Evolutionary conservation across 2,888 invertebrate species (phyloP).

Genomic region (Serripes groenlandicus): DNA sequence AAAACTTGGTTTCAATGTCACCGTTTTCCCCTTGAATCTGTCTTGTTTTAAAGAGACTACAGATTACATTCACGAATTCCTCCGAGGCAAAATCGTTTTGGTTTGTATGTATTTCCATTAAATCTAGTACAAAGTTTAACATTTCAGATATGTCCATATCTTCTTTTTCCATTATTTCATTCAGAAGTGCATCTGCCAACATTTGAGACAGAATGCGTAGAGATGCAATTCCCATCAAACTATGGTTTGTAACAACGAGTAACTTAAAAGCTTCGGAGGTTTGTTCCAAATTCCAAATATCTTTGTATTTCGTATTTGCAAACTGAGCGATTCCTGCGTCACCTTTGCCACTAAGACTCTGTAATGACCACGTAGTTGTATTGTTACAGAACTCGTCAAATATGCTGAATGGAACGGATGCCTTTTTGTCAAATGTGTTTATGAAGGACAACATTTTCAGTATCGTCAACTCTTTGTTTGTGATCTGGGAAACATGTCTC

Average conservation of each 20-base stretch:
- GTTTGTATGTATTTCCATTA: constrained; percentile 15
- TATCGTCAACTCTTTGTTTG: constrained; percentile 26
- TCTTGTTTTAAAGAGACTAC: constrained; percentile 54
- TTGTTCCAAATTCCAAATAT: background rate
- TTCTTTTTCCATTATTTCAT: constrained; percentile 18
- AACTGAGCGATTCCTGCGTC: constrained; percentile 9
- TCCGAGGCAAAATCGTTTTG: constrained; percentile 40
- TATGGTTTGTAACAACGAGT: background rate
- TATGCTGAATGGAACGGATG: constrained; percentile 31
- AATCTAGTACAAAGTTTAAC: constrained; percentile 32
- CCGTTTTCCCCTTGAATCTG: constrained; percentile 32
- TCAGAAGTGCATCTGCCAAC: constrained; percentile 37
- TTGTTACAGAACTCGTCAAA: constrained; percentile 37
- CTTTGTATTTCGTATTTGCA: background rate
- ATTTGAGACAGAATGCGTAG: constrained; percentile 35
- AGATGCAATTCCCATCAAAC: background rate
- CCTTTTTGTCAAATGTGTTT: constrained; percentile 42
- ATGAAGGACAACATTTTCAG: constrained; percentile 43
- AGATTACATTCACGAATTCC: constrained; percentile 40
- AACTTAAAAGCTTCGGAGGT: background rate
- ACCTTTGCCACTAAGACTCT: background rate
- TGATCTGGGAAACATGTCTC: constrained; percentile 25
- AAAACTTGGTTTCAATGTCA: constrained; percentile 64
- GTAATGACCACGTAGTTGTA: no score
- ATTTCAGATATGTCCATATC: constrained; percentile 22